Evolutionary conservation across 2,113 vertebrate genomes (phyloP).

Genomic region (Aspiorhynchus laticeps): DNA sequence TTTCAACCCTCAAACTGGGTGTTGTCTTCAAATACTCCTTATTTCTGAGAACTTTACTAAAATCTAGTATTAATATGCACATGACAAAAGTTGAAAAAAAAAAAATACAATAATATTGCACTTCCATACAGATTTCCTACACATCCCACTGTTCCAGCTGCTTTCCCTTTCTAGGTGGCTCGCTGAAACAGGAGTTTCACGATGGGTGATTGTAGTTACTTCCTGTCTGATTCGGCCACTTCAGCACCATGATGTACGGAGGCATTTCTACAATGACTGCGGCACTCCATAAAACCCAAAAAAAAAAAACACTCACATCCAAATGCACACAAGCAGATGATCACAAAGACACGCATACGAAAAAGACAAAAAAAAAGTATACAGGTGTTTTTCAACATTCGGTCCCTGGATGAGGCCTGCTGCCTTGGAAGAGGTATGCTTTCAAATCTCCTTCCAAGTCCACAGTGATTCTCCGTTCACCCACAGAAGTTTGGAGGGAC

Average conservation of each 20-base stretch:
- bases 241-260: conserved; percentile 36
- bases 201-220: conserved; percentile 38
- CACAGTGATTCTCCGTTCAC: conserved; percentile 31
- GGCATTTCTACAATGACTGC: conserved; percentile 20
- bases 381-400: conserved; percentile 61
- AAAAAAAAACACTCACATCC: neutral
- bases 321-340: conserved; percentile 20
- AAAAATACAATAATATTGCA: conserved; percentile 79
- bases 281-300: neutral
- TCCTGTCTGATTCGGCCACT: conserved; percentile 19
- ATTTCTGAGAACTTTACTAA: conserved; percentile 32
- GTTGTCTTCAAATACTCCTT: conserved; percentile 33
- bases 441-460: conserved; percentile 33
- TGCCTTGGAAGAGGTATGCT: conserved; percentile 59
- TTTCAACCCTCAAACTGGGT: conserved; percentile 40
- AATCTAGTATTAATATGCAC: conserved; percentile 45
- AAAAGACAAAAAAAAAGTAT: conserved; percentile 57
- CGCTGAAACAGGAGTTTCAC: conserved; percentile 27
- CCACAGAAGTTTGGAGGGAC: conserved; percentile 19
- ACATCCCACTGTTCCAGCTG: conserved; percentile 66
- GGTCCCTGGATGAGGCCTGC: conserved; percentile 65
- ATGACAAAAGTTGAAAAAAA: conserved; percentile 57
- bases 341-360: conserved; percentile 23
- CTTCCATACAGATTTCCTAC: conserved; percentile 71
- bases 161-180: conserved; percentile 60